These are phyloP conservation scores for Melipona bicolor DNA, from an alignment of 2,888 invertebrate species.

Conservation along the genomic window DNA sequence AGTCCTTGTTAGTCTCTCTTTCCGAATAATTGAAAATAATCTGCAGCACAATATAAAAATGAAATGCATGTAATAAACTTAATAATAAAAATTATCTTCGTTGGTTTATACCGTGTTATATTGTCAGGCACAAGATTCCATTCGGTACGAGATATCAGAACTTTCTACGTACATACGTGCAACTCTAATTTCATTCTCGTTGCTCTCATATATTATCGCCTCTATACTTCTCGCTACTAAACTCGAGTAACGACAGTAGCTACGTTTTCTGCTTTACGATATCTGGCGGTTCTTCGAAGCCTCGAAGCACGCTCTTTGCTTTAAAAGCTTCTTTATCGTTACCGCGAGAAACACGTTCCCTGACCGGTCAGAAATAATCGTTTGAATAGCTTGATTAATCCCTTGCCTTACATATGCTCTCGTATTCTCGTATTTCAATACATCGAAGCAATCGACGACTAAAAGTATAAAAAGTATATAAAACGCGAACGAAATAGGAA, in stretches of 20 bases:
- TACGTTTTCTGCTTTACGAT: background rate
- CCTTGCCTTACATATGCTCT: background rate
- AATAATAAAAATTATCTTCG: too few species aligned
- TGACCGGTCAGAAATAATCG: constrained; percentile 34
- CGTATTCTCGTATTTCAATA: too few species aligned
- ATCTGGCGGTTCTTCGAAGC: constrained; percentile 9
- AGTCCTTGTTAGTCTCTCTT: too few species aligned
- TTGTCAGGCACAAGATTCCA: background rate
- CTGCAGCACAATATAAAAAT: too few species aligned
- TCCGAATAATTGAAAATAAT: too few species aligned
- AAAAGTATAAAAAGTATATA: too few species aligned
- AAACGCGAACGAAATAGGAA: too few species aligned
- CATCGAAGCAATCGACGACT: too few species aligned
- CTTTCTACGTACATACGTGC: background rate
- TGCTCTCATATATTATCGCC: background rate
- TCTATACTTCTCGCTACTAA: background rate
- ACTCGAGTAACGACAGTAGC: background rate
- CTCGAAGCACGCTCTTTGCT: constrained; percentile 3
- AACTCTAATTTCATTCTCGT: background rate
- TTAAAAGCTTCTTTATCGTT: constrained; percentile 35
- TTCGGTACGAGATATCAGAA: background rate
- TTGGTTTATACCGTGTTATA: too few species aligned
- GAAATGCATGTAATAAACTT: too few species aligned
- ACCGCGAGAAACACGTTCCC: constrained; percentile 32
- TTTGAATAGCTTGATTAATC: constrained; percentile 28